Percentiles rank a stretch among this genome's conserved stretches.
Conservation (phyloP, 2,888 invertebrate genomes). For the Epicampocera succincta region DNA sequence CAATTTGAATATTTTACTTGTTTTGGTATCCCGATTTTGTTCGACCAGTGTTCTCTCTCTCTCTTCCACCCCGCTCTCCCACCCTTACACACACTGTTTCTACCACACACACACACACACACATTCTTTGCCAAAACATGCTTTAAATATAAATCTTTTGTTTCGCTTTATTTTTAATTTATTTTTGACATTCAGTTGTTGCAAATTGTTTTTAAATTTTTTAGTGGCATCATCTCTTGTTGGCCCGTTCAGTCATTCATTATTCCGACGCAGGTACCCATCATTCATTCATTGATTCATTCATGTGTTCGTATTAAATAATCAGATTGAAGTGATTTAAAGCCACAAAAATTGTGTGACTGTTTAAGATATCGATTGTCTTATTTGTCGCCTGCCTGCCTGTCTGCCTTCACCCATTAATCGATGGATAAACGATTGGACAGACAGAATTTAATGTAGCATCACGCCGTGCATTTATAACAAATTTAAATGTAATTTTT, state of each 20-base stretch:
- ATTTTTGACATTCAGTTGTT: slow-evolving; percentile 22
- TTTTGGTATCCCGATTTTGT: slow-evolving; percentile 29
- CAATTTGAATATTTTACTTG: slow-evolving; percentile 47
- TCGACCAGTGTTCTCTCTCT: neutral
- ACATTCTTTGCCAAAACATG: slow-evolving; percentile 12
- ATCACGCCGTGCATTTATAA: slow-evolving; percentile 50
- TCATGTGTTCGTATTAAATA: slow-evolving; percentile 8
- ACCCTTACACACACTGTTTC: neutral
- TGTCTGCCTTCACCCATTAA: slow-evolving; percentile 6
- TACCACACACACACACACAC: too few species aligned
- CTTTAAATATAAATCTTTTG: slow-evolving; percentile 59
- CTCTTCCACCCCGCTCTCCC: neutral
- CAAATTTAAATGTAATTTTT: slow-evolving; percentile 6
- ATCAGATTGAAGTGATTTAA: slow-evolving; percentile 33
- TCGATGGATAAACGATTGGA: too few species aligned
- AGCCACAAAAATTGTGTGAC: slow-evolving; percentile 15
- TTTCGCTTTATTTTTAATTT: too few species aligned
- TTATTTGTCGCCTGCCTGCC: slow-evolving; percentile 30
- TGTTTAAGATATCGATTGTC: too few species aligned
- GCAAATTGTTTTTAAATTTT: slow-evolving; percentile 11
- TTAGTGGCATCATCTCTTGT: slow-evolving; percentile 29
- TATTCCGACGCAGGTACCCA: slow-evolving; percentile 2
- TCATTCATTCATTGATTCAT: slow-evolving; percentile 27
- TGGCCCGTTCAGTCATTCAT: slow-evolving; percentile 37
- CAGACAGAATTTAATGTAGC: slow-evolving; percentile 40